Conservation (phyloP, 2,113 vertebrate genomes). For the Dolichallabes microphthalmus region DNA sequence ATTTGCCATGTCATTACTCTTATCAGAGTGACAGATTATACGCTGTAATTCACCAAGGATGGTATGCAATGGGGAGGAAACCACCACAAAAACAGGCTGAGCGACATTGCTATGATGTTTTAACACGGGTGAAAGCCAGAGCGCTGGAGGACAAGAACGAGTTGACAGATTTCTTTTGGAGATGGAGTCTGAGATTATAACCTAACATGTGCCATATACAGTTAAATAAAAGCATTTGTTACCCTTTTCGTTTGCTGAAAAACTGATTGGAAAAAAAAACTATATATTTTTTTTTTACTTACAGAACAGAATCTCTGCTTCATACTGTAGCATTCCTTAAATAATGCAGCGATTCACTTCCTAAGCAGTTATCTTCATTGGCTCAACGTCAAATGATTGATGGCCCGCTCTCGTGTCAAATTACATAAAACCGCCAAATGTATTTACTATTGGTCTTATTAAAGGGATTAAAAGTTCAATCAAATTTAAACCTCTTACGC, state of each 20-base stretch:
- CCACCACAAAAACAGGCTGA: slow-evolving; percentile 41
- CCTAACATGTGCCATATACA: not conserved
- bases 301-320: not conserved
- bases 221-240: not conserved
- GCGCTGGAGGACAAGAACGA: slow-evolving; percentile 44
- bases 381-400: not conserved
- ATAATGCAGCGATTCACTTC: not conserved
- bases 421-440: not conserved
- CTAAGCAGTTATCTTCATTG: not conserved
- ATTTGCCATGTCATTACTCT: not conserved
- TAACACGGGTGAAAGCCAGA: slow-evolving; percentile 46
- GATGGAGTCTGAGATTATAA: slow-evolving; percentile 60
- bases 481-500: not conserved
- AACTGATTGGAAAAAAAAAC: not conserved
- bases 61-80: not conserved
- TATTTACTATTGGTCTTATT: not conserved
- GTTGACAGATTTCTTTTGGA: slow-evolving; percentile 51
- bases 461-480: not conserved
- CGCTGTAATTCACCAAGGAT: not conserved
- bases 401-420: not conserved
- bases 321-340: not conserved
- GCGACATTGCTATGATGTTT: slow-evolving; percentile 60
- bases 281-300: not conserved
- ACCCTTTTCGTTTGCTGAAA: not conserved
- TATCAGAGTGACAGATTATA: not conserved